phyloP scores from a whole-genome alignment of 2,888 invertebrate genomes.

The Drosophila silvestris region DNA sequence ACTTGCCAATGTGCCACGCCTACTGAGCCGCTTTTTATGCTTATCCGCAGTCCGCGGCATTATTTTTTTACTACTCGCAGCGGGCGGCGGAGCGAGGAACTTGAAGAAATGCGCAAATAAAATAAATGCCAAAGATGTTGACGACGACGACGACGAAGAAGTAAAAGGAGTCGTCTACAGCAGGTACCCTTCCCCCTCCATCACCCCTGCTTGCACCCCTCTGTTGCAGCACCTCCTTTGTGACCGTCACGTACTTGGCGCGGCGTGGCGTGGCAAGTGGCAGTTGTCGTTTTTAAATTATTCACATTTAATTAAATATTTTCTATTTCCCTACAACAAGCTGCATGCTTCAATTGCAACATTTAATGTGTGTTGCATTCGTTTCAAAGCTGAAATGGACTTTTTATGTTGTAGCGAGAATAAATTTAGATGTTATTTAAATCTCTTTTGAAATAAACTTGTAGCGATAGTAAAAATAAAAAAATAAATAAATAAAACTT shows the following conservation, averaged over 20 bases:
- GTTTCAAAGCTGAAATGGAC: slow-evolving; percentile 10
- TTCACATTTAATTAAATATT: slow-evolving; percentile 39
- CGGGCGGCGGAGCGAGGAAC: slow-evolving; percentile 3
- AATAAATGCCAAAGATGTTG: slow-evolving; percentile 57
- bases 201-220: not conserved
- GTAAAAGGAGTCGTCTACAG: not conserved
- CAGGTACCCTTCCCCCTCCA: not conserved
- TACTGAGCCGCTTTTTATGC: slow-evolving; percentile 41
- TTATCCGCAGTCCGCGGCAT: slow-evolving; percentile 60
- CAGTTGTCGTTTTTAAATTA: slow-evolving; percentile 34
- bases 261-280: slow-evolving; percentile 25
- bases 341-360: slow-evolving; percentile 19
- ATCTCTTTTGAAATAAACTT: not conserved
- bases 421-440: not conserved
- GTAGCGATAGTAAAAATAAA: no score
- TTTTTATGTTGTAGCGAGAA: slow-evolving; percentile 23
- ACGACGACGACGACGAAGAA: slow-evolving; percentile 2
- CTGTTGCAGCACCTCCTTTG: not conserved
- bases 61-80: slow-evolving; percentile 43
- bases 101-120: slow-evolving; percentile 53
- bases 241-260: slow-evolving; percentile 47
- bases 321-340: not conserved
- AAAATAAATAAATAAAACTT: not conserved
- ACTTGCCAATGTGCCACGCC: slow-evolving; percentile 57
- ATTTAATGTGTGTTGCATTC: not conserved